Percentiles rank a stretch among this genome's conserved stretches.
Conservation (phyloP, 2,113 vertebrate species). For the Tragelaphus strepsiceros region DNA sequence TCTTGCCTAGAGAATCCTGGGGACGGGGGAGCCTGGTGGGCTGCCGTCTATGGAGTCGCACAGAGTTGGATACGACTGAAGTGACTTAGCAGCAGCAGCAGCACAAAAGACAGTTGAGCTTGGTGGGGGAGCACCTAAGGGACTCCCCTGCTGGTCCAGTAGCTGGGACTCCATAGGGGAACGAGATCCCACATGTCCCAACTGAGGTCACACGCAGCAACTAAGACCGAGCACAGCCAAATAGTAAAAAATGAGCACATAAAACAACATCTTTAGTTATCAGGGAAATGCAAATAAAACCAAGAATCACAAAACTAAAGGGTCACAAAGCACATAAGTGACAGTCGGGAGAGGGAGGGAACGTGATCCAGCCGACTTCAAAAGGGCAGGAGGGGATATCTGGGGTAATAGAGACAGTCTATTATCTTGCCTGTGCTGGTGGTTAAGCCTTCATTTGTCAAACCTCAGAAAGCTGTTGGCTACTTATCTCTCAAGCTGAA, state of each 20-base stretch:
- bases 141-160: background rate
- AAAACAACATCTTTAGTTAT: background rate
- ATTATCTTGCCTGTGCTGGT: background rate
- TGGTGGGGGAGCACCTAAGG: background rate
- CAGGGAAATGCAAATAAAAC: background rate
- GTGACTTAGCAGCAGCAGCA: no score
- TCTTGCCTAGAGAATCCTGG: no score
- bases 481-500: constrained; percentile 32
- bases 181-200: background rate
- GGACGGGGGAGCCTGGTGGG: no score
- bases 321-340: background rate
- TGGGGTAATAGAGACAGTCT: background rate
- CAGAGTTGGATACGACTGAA: no score
- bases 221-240: background rate
- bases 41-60: no score
- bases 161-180: background rate
- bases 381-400: background rate
- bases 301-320: background rate
- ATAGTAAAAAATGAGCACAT: background rate
- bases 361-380: no score
- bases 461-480: background rate
- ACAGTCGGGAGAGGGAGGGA: no score
- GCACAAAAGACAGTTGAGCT: background rate
- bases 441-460: background rate
- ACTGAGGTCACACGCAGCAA: background rate